phyloP scores from a whole-genome alignment of 1,140 invertebrate genomes.

The Bombus confusus region DNA sequence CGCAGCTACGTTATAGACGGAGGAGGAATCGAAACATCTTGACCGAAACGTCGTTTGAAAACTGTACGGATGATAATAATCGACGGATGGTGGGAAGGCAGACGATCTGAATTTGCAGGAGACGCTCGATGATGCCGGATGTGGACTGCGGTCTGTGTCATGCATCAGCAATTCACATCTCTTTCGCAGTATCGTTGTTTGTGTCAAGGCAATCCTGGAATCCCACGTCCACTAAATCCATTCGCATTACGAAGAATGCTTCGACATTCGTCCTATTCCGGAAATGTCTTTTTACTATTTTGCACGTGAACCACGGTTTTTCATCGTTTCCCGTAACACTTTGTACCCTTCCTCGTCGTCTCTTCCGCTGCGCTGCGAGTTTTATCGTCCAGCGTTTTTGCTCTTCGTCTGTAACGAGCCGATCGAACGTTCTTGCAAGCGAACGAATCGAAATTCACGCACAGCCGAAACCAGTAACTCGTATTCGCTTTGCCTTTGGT shows the following conservation, averaged over 20 bases:
- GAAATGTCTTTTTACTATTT: constrained; percentile 53
- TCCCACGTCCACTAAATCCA: constrained; percentile 41
- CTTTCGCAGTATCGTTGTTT: constrained; percentile 53
- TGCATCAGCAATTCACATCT: constrained; percentile 75
- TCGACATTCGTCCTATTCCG: constrained; percentile 24
- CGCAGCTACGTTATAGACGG: not conserved
- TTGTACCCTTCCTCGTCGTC: constrained; percentile 24
- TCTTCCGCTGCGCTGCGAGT: not conserved
- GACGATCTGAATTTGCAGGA: constrained; percentile 47
- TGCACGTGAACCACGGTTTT: constrained; percentile 5
- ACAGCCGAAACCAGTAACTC: not conserved
- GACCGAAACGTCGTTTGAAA: constrained; percentile 69
- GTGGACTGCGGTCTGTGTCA: constrained; percentile 82
- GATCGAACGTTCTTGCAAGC: not conserved
- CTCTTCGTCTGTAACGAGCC: not conserved
- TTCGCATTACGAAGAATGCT: not conserved
- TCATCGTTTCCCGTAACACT: constrained; percentile 17
- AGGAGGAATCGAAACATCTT: constrained; percentile 1
- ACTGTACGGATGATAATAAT: constrained; percentile 59
- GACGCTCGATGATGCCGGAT: constrained; percentile 77
- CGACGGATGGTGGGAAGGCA: constrained; percentile 66
- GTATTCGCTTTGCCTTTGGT: not conserved
- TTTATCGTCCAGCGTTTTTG: not conserved
- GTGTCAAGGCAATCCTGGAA: constrained; percentile 57
- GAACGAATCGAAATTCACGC: not conserved